Conservation (phyloP, 2,797 vertebrate genomes). For the Australoheros facetus region DNA sequence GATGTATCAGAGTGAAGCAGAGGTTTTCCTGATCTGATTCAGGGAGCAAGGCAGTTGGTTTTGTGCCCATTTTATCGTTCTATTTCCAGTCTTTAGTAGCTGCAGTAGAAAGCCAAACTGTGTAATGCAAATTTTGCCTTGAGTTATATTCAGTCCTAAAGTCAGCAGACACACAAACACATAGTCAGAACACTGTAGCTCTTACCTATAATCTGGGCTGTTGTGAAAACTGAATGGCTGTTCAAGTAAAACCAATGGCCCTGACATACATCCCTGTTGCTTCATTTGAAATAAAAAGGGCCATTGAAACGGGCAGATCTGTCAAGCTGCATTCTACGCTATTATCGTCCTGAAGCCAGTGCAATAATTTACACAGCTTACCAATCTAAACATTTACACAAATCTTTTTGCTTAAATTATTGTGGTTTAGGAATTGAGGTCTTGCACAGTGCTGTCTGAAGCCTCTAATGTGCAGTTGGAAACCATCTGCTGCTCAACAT, state of each 20-base stretch:
- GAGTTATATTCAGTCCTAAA: constrained; percentile 20
- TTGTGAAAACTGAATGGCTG: constrained; percentile 46
- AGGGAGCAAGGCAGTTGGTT: not conserved
- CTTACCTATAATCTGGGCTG: constrained; percentile 43
- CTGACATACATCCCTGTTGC: constrained; percentile 38
- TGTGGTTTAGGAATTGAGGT: constrained; percentile 25
- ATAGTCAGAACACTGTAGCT: not conserved
- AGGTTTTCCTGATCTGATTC: constrained; percentile 28
- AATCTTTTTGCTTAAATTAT: constrained; percentile 14
- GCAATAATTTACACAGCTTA: not conserved
- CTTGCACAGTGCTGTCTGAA: not conserved
- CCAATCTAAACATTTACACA: not conserved
- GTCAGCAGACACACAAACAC: constrained; percentile 10
- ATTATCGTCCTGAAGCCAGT: not conserved
- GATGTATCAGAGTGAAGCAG: constrained; percentile 45
- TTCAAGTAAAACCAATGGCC: constrained; percentile 11
- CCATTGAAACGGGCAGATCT: constrained; percentile 14
- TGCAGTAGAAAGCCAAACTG: constrained; percentile 8
- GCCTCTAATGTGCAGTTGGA: constrained; percentile 31
- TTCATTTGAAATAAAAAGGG: constrained; percentile 19
- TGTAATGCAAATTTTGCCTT: not conserved
- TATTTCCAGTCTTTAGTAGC: not conserved
- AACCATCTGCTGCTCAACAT: constrained; percentile 40
- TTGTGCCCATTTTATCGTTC: not conserved
- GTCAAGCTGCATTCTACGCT: not conserved